These are phyloP conservation scores for Incurvaria masculella DNA, from an alignment of 2,888 invertebrate genomes.

Conservation along the genomic window DNA sequence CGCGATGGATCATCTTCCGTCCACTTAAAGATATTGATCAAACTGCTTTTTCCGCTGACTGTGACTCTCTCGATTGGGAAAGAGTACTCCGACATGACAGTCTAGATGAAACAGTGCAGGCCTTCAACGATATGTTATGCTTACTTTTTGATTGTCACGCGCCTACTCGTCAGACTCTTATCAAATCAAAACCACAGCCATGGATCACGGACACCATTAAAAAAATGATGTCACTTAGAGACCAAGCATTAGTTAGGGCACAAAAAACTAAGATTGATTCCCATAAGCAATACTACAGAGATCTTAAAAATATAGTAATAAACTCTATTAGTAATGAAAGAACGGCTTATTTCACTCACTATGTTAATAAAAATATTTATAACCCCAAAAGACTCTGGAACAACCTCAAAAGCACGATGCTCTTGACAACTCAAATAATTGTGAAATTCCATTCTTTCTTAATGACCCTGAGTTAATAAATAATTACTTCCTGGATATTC, in stretches of 20 bases:
- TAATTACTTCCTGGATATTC: neutral
- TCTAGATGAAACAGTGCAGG: neutral
- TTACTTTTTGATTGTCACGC: slow-evolving; percentile 1
- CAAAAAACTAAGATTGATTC: neutral
- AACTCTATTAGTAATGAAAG: slow-evolving; percentile 3
- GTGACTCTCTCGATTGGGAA: neutral
- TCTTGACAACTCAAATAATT: slow-evolving; percentile 1
- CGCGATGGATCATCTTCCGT: neutral
- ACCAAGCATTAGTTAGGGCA: too few relatives aligned
- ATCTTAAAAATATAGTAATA: too few relatives aligned
- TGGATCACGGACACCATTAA: too few relatives aligned
- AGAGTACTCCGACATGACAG: neutral
- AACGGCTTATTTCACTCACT: neutral
- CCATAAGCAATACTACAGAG: neutral
- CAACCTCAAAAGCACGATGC: too few relatives aligned
- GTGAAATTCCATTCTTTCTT: neutral
- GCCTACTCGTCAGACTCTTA: neutral
- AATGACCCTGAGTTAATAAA: neutral
- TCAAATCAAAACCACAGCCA: too few relatives aligned
- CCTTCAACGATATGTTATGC: neutral
- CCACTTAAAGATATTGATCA: neutral
- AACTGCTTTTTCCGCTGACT: neutral
- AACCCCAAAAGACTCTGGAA: too few relatives aligned
- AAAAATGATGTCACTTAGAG: too few relatives aligned
- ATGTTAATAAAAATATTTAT: slow-evolving; percentile 4